Percentiles rank a stretch among this genome's conserved stretches.
These are phyloP conservation scores for Rhinogobio ventralis DNA, from an alignment of 2,797 vertebrate genomes.

Conservation along the genomic window DNA sequence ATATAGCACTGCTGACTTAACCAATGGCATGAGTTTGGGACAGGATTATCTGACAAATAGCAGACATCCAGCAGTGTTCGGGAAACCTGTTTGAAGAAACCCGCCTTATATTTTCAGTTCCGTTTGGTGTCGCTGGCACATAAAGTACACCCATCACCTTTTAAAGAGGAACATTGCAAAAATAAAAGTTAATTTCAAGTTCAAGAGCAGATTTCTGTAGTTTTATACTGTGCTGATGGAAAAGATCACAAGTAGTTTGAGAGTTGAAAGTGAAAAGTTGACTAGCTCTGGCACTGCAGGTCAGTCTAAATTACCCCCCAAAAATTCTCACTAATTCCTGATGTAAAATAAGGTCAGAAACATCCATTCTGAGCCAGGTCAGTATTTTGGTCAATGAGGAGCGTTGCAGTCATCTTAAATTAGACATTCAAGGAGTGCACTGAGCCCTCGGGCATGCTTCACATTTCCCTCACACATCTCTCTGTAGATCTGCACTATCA, in stretches of 20 bases:
- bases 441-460: conserved; percentile 24
- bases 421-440: conserved; percentile 11
- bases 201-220: conserved; percentile 6
- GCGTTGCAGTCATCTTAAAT: not conserved
- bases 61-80: not conserved
- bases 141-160: not conserved
- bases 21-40: not conserved
- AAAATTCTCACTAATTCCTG: not conserved
- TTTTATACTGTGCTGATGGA: not conserved
- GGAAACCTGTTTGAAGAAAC: not conserved
- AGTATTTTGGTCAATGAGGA: conserved; percentile 8
- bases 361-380: not conserved
- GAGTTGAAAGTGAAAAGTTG: not conserved
- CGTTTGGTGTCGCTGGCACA: not conserved
- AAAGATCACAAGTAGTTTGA: not conserved
- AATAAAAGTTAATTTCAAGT: not conserved
- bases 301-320: not conserved
- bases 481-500: conserved; percentile 35
- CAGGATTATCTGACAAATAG: not conserved
- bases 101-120: not conserved
- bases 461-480: conserved; percentile 40
- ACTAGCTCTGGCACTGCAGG: not conserved
- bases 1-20: not conserved
- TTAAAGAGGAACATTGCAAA: not conserved
- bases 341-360: not conserved